Conservation (phyloP, 2,888 invertebrate species). For the Lasius platythorax region DNA sequence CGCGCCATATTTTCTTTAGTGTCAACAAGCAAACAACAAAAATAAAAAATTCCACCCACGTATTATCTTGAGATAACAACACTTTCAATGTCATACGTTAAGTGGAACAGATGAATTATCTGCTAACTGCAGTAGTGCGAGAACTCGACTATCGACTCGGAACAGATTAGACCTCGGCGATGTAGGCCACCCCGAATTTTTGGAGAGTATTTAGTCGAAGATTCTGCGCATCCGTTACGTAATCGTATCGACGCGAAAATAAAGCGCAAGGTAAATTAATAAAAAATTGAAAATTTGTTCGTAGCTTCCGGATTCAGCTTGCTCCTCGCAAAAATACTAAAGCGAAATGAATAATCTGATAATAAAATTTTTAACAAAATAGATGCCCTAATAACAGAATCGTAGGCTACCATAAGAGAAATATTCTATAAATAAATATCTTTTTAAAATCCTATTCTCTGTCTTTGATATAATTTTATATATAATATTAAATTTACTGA, state of each 20-base stretch:
- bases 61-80: conserved; percentile 15
- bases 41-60: not conserved
- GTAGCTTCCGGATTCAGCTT: not conserved
- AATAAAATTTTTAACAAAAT: not conserved
- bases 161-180: conserved; percentile 53
- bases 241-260: conserved; percentile 62
- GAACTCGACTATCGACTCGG: conserved; percentile 44
- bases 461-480: not conserved
- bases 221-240: conserved; percentile 59
- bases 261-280: not conserved
- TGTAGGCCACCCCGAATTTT: conserved; percentile 69
- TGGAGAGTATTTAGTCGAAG: conserved; percentile 55
- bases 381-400: not conserved
- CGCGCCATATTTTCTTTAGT: not conserved
- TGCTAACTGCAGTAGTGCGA: conserved; percentile 27
- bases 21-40: not conserved
- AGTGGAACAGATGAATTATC: conserved; percentile 10
- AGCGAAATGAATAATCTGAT: not conserved
- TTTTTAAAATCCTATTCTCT: not conserved
- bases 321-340: conserved; percentile 6
- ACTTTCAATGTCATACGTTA: conserved; percentile 4
- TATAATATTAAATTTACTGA: not conserved
- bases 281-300: conserved; percentile 11
- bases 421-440: not conserved
- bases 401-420: not conserved